phyloP scores from a whole-genome alignment of 2,797 vertebrate species.

The Darevskia mixta region DNA sequence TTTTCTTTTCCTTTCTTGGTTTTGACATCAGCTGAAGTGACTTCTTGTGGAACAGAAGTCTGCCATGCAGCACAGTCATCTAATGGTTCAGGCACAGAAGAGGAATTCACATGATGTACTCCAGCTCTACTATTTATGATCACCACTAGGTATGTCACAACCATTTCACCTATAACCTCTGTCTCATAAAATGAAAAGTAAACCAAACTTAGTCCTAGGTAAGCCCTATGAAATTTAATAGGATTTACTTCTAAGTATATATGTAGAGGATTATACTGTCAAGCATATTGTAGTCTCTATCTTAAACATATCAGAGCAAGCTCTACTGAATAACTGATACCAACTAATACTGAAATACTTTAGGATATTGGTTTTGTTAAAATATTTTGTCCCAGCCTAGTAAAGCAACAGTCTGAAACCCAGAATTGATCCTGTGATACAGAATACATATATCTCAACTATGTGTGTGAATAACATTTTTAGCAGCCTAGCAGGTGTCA shows the following conservation, averaged over 20 bases:
- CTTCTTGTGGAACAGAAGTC: background rate
- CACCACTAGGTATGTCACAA: background rate
- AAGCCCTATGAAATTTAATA: background rate
- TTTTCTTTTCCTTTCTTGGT: constrained; percentile 2
- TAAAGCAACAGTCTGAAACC: background rate
- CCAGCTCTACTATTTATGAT: background rate
- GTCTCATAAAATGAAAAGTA: background rate
- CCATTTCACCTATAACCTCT: background rate
- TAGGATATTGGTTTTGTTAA: background rate
- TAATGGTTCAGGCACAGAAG: background rate
- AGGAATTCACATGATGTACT: background rate
- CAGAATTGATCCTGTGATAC: background rate
- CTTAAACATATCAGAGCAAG: background rate
- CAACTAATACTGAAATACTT: background rate
- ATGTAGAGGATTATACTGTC: background rate
- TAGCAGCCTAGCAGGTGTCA: background rate
- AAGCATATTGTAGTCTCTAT: background rate
- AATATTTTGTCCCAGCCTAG: background rate
- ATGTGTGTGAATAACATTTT: background rate
- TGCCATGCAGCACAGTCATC: background rate
- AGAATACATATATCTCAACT: background rate
- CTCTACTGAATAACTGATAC: background rate
- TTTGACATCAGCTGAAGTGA: background rate
- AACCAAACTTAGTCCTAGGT: background rate
- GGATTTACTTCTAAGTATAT: background rate